Evolutionary conservation across 2,797 vertebrate species (phyloP).

Genomic region (Protosalanx chinensis): DNA sequence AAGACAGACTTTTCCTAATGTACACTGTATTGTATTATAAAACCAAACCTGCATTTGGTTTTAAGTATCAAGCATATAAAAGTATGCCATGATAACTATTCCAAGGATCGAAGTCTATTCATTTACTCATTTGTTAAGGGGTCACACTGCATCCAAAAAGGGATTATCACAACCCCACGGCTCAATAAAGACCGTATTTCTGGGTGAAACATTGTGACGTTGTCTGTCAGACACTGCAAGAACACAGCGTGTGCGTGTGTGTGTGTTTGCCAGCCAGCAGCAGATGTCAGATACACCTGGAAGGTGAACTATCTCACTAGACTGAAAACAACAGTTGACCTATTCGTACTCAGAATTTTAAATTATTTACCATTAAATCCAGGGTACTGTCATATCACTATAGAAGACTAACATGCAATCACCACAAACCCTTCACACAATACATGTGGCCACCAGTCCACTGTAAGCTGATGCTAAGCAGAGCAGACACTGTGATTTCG

Average conservation of each 20-base stretch:
- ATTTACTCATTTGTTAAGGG: neutral
- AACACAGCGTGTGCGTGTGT: neutral
- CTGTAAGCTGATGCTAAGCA: constrained; percentile 64
- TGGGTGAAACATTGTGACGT: neutral
- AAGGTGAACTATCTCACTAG: constrained; percentile 22
- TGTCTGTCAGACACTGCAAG: neutral
- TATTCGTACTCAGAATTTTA: neutral
- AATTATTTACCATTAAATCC: too few relatives aligned
- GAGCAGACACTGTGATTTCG: constrained; percentile 66
- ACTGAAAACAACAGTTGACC: constrained; percentile 32
- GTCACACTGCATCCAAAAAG: too few relatives aligned
- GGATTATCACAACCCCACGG: neutral
- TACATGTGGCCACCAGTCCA: constrained; percentile 30
- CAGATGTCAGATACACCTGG: neutral
- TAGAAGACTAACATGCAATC: constrained; percentile 46
- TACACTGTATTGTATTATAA: constrained; percentile 26
- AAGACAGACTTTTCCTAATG: constrained; percentile 31
- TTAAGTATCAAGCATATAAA: constrained; percentile 37
- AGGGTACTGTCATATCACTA: constrained; percentile 7
- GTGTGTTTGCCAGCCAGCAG: neutral
- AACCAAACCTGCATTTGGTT: constrained; percentile 24
- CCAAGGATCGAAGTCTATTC: neutral
- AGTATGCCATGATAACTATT: constrained; percentile 15
- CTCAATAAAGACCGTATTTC: neutral
- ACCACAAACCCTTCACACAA: constrained; percentile 53